Evolutionary conservation across 2,888 invertebrate genomes (phyloP).

Genomic region (Elegia similella): DNA sequence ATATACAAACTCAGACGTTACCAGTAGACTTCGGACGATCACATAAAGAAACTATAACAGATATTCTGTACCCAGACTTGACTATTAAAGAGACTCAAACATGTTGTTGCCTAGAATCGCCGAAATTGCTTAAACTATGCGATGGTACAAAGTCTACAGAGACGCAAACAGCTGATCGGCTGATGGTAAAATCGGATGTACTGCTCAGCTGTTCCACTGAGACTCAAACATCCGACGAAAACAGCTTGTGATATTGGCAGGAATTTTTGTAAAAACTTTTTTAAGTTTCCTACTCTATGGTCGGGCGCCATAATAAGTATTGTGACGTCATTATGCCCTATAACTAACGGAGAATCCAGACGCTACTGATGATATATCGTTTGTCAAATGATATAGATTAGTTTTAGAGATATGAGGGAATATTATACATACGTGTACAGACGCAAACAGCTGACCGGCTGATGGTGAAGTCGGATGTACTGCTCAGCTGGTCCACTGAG

Average conservation of each 20-base stretch:
- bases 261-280: constrained; percentile 13
- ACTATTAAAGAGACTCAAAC: constrained; percentile 72
- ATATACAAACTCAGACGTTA: constrained; percentile 71
- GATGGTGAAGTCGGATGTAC: too few relatives aligned
- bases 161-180: constrained; percentile 54
- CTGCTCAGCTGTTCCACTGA: constrained; percentile 54
- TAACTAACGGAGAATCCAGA: too few relatives aligned
- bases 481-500: too few relatives aligned
- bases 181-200: constrained; percentile 39
- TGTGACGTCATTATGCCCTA: too few relatives aligned
- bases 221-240: constrained; percentile 51
- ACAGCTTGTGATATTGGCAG: constrained; percentile 43
- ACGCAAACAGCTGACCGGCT: too few relatives aligned
- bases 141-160: constrained; percentile 60
- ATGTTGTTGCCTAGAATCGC: constrained; percentile 57
- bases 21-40: constrained; percentile 60
- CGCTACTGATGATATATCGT: too few relatives aligned
- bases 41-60: constrained; percentile 58
- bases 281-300: too few relatives aligned
- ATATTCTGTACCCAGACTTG: constrained; percentile 54
- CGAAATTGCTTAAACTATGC: constrained; percentile 44
- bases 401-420: too few relatives aligned
- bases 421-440: too few relatives aligned
- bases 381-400: too few relatives aligned
- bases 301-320: too few relatives aligned